These are phyloP conservation scores for Thecocarcelia acutangulata DNA, from an alignment of 2,888 invertebrate genomes.

Conservation along the genomic window DNA sequence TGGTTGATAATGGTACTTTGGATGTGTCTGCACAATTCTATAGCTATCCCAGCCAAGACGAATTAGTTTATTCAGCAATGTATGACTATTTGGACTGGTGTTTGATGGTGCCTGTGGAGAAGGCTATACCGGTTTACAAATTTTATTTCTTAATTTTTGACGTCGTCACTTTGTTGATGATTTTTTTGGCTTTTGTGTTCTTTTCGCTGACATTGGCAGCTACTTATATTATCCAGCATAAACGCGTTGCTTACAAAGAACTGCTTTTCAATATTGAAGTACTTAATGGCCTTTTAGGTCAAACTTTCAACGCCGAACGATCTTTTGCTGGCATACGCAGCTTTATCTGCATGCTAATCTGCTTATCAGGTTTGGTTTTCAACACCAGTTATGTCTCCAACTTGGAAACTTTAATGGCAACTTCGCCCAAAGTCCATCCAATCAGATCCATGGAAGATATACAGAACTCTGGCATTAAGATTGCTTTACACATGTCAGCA, in stretches of 20 bases:
- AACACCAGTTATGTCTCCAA: slow-evolving; percentile 70
- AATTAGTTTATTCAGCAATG: not conserved
- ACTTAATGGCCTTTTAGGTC: slow-evolving; percentile 65
- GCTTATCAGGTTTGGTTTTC: slow-evolving; percentile 67
- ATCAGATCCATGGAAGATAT: slow-evolving; percentile 62
- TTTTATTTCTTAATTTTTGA: slow-evolving; percentile 67
- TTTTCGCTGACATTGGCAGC: slow-evolving; percentile 59
- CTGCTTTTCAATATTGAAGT: slow-evolving; percentile 63
- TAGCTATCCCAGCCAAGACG: not conserved
- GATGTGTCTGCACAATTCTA: slow-evolving; percentile 58
- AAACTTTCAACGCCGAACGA: slow-evolving; percentile 52
- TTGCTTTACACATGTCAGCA: slow-evolving; percentile 46
- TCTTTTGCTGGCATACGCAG: slow-evolving; percentile 62
- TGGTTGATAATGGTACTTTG: slow-evolving; percentile 53
- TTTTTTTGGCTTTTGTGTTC: slow-evolving; percentile 27
- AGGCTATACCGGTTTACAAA: slow-evolving; percentile 56
- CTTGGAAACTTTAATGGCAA: slow-evolving; percentile 68
- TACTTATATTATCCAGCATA: slow-evolving; percentile 22
- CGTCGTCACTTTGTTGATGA: slow-evolving; percentile 3
- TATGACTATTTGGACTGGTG: slow-evolving; percentile 57
- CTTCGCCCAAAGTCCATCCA: slow-evolving; percentile 58
- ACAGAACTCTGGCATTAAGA: slow-evolving; percentile 17
- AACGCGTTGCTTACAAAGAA: not conserved
- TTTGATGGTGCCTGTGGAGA: slow-evolving; percentile 66
- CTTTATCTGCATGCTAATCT: slow-evolving; percentile 66